phyloP scores from a whole-genome alignment of 2,888 invertebrate species.

The Amblyjoppa fuscipennis region DNA sequence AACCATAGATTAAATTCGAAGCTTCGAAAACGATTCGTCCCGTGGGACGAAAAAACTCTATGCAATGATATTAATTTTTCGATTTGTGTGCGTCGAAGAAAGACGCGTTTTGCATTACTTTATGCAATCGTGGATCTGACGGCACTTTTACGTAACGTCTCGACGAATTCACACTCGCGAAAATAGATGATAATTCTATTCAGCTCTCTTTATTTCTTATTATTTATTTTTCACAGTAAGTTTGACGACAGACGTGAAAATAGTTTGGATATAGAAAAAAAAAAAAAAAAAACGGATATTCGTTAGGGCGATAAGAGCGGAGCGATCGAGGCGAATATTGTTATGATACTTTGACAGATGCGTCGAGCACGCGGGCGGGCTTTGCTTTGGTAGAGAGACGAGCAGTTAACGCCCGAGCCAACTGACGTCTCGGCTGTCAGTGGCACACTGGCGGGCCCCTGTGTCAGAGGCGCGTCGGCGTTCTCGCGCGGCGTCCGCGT shows the following conservation, averaged over 20 bases:
- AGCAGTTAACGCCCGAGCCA: slow-evolving; percentile 64
- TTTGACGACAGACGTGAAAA: neutral
- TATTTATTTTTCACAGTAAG: neutral
- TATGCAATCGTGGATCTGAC: slow-evolving; percentile 2
- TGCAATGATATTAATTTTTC: neutral
- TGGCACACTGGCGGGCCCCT: slow-evolving; percentile 73
- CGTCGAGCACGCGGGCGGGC: slow-evolving; percentile 68
- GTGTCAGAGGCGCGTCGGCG: slow-evolving; percentile 75
- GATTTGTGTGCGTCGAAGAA: neutral
- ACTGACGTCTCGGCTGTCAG: slow-evolving; percentile 80
- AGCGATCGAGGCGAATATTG: slow-evolving; percentile 3
- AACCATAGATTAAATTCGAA: neutral
- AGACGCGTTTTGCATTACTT: slow-evolving; percentile 8
- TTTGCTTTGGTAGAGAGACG: slow-evolving; percentile 60
- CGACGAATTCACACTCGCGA: slow-evolving; percentile 22
- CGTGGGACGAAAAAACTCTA: neutral
- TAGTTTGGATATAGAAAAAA: neutral
- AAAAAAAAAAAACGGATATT: neutral
- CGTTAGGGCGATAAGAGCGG: neutral
- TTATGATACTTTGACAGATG: slow-evolving; percentile 69
- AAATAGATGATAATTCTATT: slow-evolving; percentile 5
- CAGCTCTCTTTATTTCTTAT: neutral
- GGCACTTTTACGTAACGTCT: slow-evolving; percentile 57
- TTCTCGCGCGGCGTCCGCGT: slow-evolving; percentile 63
- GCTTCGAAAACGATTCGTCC: neutral